Base-by-base conservation (phyloP, 2,888 invertebrate species). In the Dasysyrphus tricinctus region DNA sequence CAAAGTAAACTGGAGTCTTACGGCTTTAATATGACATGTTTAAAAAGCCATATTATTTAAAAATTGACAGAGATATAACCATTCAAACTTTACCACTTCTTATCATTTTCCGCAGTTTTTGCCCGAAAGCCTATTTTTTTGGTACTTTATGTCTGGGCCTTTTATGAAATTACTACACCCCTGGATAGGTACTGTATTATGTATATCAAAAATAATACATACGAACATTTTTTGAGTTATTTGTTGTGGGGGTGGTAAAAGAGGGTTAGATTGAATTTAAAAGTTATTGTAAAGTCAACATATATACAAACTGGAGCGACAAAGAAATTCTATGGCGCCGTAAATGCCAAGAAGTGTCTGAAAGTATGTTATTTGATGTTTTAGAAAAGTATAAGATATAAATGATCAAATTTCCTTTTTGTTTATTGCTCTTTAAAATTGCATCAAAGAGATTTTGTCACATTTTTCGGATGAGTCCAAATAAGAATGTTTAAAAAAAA, bases 381-480 rank as follows among this genome's bases (percentile, higher is more conserved):
- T 77, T 65, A 57, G 63, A 49, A 56, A 59, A 81, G 34, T 44
- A 32, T 32, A 32, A 61, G 11, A 69, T 79, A 83, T 44, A 74
- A 54, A 56, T 47, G 77, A 83, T 83, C 79, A 69, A 74, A 83
- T 78, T 78, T 82, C 81, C 81, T 72, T 81, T 42, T 69, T 51
- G 24, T 7, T 7, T 6, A 16, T 57, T 47, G 9, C 34, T 34
- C 37, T 39, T 24, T 29, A 29, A 32, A 44, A 14, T 65, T 12
- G 14, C 24, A 63, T 8, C 32, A 34, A 29, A n/a, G 4, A n/a
- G n/a, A 6, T n/a, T 24, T 29, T 29, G 24, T 12, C 16, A 59
- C 34, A 56, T n/a, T 34, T 56, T 29, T 29, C 3, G 5, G 29
- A 14, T 29, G 29, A 54, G 8, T 9, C 5, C 34, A 32, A 34